Conservation (phyloP, 2,113 vertebrate species). For the Calyptomena viridis region DNA sequence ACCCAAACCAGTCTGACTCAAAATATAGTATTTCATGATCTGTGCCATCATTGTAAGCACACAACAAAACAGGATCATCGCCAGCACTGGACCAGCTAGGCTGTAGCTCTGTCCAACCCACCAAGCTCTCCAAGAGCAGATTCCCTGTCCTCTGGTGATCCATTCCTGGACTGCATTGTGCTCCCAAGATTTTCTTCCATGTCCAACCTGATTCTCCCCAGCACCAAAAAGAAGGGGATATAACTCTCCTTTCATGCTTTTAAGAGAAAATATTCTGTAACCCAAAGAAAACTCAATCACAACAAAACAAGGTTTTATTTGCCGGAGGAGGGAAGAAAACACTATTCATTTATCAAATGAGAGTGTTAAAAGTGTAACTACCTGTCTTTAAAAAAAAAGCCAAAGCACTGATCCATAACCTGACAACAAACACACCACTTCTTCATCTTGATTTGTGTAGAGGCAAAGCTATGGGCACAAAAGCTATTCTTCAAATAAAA, state of each 20-base stretch:
- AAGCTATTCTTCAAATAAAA: slow-evolving; percentile 51
- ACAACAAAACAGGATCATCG: not conserved
- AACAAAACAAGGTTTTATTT: not conserved
- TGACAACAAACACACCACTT: slow-evolving; percentile 8
- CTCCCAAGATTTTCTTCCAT: not conserved
- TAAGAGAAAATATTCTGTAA: not conserved
- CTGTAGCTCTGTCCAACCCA: not conserved
- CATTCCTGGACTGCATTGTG: not conserved
- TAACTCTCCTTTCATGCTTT: not conserved
- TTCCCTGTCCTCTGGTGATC: not conserved
- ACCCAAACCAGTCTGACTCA: not conserved
- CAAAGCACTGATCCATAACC: slow-evolving; percentile 16
- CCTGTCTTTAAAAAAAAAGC: slow-evolving; percentile 24
- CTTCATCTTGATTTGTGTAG: slow-evolving; percentile 44
- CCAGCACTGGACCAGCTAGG: not conserved
- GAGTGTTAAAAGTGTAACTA: slow-evolving; percentile 9
- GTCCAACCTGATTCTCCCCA: not conserved
- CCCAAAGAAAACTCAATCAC: not conserved
- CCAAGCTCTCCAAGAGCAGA: not conserved
- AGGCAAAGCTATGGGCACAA: slow-evolving; percentile 6
- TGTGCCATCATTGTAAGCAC: not conserved
- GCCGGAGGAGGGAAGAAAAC: not conserved
- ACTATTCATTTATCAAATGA: not conserved
- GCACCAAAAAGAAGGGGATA: not conserved
- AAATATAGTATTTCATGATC: not conserved